Base-by-base conservation (phyloP, 2,797 vertebrate genomes). In the Ctenopoma multispine region DNA sequence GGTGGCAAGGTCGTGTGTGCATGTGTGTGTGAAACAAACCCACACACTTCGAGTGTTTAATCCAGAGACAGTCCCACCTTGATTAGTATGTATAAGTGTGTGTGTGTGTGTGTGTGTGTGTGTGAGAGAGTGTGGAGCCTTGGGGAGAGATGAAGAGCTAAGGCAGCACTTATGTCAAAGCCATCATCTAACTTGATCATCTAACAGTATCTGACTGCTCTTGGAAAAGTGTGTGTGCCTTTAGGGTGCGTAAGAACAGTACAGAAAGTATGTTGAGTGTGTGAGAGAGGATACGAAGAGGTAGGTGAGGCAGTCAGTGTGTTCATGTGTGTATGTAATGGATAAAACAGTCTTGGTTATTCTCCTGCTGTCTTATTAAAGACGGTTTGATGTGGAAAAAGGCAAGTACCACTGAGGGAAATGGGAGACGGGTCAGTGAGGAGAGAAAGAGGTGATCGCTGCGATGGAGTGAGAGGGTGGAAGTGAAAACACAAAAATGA, bases 151-250 rank as follows among this genome's bases (percentile, higher is more conserved):
- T 76, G 57, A 59, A 87, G 63, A 78, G 90, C 90, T 57, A 90
- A 87, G 82, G 81, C 89, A 90, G 88, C 90, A 91, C 81, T 91
- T 86, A 90, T 93, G 92, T 91, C 90, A 86, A 87, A 89, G 77
- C 70, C 81, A 90, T 91, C 89, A 90, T 83, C 80, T 81, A 77
- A 89, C 83, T 90, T 90, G n/a, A n/a, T n/a, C n/a, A n/a, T n/a
- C n/a, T n/a, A n/a, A 44, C 41, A 44, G 41, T 44, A 88, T 90
- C 89, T 82, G 72, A 87, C 77, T 20, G 70, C 84, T 86, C 38
- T 63, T 77, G 85, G 87, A 63, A 13, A 34, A 49, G 66, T 56
- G 62, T 36, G 51, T 46, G 74, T 36, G 57, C 34, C 70, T 77
- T 56, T 49, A 65, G 63, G 10, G 72, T 57, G 63, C 68, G 74